Percentiles rank a stretch among this genome's conserved stretches.
Evolutionary conservation across 92 coral and sea anemone species (phyloP).

Genomic region (Epizoanthus stellaris): DNA sequence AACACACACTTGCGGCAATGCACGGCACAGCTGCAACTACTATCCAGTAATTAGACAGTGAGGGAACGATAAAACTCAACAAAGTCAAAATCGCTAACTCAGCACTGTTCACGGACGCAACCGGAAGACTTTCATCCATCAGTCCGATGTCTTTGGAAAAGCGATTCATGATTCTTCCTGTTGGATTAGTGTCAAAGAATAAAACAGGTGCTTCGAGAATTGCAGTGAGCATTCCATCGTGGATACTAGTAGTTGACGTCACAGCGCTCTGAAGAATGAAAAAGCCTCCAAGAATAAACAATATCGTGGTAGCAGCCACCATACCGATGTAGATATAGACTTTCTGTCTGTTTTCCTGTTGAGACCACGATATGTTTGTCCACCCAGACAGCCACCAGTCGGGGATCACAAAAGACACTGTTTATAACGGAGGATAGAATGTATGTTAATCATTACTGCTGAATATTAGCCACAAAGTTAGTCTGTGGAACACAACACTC

Average conservation of each 20-base stretch:
- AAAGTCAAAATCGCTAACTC: background rate
- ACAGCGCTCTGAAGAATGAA: constrained; percentile 7
- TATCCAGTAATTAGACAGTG: constrained; percentile 2
- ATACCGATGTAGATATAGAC: constrained; percentile 17
- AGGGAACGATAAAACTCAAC: background rate
- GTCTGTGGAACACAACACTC: no score
- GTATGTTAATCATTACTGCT: no score
- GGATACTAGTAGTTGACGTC: background rate
- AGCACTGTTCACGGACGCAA: background rate
- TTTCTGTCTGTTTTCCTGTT: background rate
- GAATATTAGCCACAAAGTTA: no score
- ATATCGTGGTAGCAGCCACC: background rate
- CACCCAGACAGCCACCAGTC: constrained; percentile 25
- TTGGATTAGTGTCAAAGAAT: constrained; percentile 17
- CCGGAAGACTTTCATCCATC: background rate
- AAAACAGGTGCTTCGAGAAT: constrained; percentile 7
- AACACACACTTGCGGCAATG: background rate
- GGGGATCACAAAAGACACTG: background rate
- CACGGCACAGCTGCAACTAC: background rate
- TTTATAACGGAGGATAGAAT: no score
- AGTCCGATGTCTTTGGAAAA: constrained; percentile 7
- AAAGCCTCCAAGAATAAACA: background rate
- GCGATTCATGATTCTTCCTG: constrained; percentile 18
- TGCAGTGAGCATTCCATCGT: constrained; percentile 10
- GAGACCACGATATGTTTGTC: constrained; percentile 11